These are phyloP conservation scores for Cheilosia variabilis DNA, from an alignment of 2,888 invertebrate genomes.

Conservation along the genomic window DNA sequence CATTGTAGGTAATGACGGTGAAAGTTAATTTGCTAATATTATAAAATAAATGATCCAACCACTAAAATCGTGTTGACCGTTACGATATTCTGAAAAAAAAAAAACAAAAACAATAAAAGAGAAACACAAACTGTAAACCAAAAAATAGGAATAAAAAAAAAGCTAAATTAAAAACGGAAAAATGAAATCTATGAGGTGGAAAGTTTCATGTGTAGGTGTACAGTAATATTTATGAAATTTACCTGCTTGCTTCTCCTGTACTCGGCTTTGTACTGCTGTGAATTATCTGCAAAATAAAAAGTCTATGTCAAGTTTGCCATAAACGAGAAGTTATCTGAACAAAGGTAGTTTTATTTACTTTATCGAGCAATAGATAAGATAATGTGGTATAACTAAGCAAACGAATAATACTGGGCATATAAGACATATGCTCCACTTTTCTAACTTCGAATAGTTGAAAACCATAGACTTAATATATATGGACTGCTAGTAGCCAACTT, in stretches of 20 bases:
- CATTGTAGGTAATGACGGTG: conserved; percentile 34
- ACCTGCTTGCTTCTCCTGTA: conserved; percentile 86
- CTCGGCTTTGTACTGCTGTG: conserved; percentile 85
- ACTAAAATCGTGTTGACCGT: conserved; percentile 69
- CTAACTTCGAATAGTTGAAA: too few relatives aligned
- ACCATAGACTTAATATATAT: too few relatives aligned
- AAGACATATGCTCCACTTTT: too few relatives aligned
- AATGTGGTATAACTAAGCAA: not conserved
- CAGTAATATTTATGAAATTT: conserved; percentile 76
- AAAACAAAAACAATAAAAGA: conserved; percentile 60
- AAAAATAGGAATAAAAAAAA: conserved; percentile 30
- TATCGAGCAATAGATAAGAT: not conserved
- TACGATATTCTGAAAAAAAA: conserved; percentile 79
- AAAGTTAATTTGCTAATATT: conserved; percentile 42
- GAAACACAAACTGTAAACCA: conserved; percentile 63
- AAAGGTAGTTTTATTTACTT: too few relatives aligned
- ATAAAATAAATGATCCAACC: conserved; percentile 63
- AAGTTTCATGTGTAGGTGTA: not conserved
- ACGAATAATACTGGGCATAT: too few relatives aligned
- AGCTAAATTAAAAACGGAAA: conserved; percentile 35
- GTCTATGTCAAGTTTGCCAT: not conserved
- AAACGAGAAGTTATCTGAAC: too few relatives aligned
- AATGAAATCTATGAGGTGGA: conserved; percentile 10
- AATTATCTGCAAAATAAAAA: conserved; percentile 86
- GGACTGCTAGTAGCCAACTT: too few relatives aligned